Percentiles rank a stretch among this genome's conserved stretches.
Evolutionary conservation across 2,797 vertebrate genomes (phyloP).

Genomic region (Heliangelus exortis): DNA sequence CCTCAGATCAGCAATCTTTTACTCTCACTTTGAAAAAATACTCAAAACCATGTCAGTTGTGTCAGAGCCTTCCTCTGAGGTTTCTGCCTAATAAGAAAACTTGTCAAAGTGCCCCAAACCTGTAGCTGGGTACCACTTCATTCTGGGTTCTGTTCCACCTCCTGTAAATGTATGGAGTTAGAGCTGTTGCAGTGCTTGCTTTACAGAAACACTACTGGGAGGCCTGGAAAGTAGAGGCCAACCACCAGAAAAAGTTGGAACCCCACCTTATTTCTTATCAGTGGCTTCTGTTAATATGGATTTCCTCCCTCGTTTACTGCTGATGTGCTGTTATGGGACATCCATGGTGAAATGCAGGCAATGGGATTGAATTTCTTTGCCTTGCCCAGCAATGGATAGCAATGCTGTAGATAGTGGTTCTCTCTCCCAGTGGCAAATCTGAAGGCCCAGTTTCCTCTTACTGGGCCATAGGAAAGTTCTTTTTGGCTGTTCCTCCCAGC

Average conservation of each 20-base stretch:
- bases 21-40: constrained; percentile 39
- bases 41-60: neutral
- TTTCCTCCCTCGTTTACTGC: neutral
- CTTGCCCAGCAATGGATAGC: neutral
- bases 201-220: neutral
- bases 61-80: constrained; percentile 36
- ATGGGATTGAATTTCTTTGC: neutral
- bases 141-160: neutral
- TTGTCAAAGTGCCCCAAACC: neutral
- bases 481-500: neutral
- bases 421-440: neutral
- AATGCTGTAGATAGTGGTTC: neutral
- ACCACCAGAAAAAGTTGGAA: neutral
- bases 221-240: neutral
- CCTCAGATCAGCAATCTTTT: neutral
- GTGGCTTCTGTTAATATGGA: neutral
- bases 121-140: neutral
- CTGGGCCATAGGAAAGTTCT: neutral
- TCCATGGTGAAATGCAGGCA: neutral
- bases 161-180: neutral
- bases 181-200: neutral
- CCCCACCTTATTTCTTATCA: neutral
- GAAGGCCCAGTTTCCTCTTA: neutral
- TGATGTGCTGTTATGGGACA: neutral
- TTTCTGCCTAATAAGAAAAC: neutral